phyloP scores from a whole-genome alignment of 2,797 vertebrate genomes.

The Phaenicophaeus curvirostris region DNA sequence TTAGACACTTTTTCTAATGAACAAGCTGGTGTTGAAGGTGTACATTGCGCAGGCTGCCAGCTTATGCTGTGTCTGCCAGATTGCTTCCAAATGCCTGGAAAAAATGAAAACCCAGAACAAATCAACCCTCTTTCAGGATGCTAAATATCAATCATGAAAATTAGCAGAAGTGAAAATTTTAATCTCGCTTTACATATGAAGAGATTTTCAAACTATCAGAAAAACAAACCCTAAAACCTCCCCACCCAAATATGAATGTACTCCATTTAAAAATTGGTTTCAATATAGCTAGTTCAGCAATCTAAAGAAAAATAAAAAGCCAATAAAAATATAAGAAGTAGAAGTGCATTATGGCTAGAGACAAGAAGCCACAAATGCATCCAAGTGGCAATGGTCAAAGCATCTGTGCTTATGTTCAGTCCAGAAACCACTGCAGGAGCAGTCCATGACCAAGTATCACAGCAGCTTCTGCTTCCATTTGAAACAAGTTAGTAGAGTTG shows the following conservation, averaged over 20 bases:
- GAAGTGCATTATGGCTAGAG: not conserved
- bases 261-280: not conserved
- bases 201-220: not conserved
- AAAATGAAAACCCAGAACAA: not conserved
- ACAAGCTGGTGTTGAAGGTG: not conserved
- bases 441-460: rapidly evolving
- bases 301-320: not conserved
- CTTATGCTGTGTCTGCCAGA: not conserved
- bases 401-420: not conserved
- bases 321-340: not conserved
- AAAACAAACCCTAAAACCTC: not conserved
- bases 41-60: not conserved
- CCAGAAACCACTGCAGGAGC: not conserved
- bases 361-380: not conserved
- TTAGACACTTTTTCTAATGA: not conserved
- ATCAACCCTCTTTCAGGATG: not conserved
- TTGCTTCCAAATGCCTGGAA: not conserved
- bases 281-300: not conserved
- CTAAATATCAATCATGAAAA: not conserved
- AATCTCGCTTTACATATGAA: not conserved
- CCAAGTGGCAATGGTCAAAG: not conserved
- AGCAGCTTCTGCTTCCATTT: not conserved
- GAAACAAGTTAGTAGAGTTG: not conserved
- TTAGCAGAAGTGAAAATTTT: not conserved
- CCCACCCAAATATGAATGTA: not conserved